phyloP scores from a whole-genome alignment of 2,888 invertebrate species.

The Oligia strigilis region DNA sequence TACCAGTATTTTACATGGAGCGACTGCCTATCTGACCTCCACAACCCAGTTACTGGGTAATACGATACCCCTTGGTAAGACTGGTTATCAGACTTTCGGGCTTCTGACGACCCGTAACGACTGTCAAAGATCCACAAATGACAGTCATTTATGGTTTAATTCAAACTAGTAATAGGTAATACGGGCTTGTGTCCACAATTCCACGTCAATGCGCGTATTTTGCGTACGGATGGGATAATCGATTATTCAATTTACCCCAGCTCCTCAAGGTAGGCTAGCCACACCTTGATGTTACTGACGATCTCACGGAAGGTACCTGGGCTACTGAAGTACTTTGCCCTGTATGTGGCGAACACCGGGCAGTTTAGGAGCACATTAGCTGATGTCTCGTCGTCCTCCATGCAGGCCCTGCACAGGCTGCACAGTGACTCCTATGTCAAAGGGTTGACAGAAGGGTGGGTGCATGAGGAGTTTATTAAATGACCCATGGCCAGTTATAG shows the following conservation, averaged over 20 bases:
- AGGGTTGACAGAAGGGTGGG: background rate
- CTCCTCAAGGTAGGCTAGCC: background rate
- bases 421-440: background rate
- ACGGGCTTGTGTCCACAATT: background rate
- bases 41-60: too few species aligned
- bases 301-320: background rate
- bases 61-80: too few species aligned
- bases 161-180: background rate
- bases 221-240: background rate
- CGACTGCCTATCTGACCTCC: too few species aligned
- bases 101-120: too few species aligned
- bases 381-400: background rate
- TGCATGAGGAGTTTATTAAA: background rate
- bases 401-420: background rate
- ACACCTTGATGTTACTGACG: background rate
- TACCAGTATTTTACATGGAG: too few species aligned
- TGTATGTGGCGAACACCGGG: too few species aligned
- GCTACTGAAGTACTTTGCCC: background rate
- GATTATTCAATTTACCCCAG: background rate
- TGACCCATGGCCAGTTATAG: background rate
- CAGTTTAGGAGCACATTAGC: background rate
- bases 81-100: too few species aligned
- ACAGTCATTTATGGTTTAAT: background rate
- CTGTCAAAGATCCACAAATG: too few species aligned
- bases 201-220: background rate